Evolutionary conservation across 2,888 invertebrate genomes (phyloP), one percentile per base, ranked within the genome.

Genomic region (Biston stratarius): DNA sequence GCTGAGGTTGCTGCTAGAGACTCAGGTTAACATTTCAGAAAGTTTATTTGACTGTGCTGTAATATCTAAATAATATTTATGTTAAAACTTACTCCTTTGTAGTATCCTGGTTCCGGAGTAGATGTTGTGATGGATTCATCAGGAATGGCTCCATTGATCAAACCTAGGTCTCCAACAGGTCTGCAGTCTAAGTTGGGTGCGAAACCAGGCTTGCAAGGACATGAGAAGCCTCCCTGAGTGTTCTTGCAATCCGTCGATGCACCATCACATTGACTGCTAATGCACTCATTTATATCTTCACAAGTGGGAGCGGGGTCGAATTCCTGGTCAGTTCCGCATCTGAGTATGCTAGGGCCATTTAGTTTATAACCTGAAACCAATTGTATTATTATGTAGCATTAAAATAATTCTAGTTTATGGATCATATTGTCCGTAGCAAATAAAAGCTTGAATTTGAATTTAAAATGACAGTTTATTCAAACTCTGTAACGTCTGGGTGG

Each of bases 211-310:
- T 96, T 95, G 81, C 98, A 99, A 77, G 97, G 97, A 83, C 98
- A 99, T 77, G 96, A 96, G 92, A 98, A 98, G 24, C 97, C 97
- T 49, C 98, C 98, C 53, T 97, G 96, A 6, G 97, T 96, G 82
- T 99, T 99, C 74, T 96, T 96, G 85, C 98, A 98, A 85, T 98
- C 97, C 0, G 98, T 98, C 0, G 98, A 98, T 0, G 97, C 97
- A 34, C 97, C 92, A 83, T 98, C 98, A 85, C 98, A 99, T 86
- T 98, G 98, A 67, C 97, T 97, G 73, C 96, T 97, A 6, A 96
- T 94, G 85, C 98, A 98, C 90, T 98, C 98, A 80, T 98, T 98
- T 70, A 98, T 96, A 85, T 98, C 98, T 93, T 98, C 98, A 83
- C 98, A 98, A 69, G 96, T 96, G 0, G 98, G 98, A 53, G 97